Percentiles rank a stretch among this genome's conserved stretches.
phyloP scores from a whole-genome alignment of 2,888 invertebrate species.

The Girardia tigrina region DNA sequence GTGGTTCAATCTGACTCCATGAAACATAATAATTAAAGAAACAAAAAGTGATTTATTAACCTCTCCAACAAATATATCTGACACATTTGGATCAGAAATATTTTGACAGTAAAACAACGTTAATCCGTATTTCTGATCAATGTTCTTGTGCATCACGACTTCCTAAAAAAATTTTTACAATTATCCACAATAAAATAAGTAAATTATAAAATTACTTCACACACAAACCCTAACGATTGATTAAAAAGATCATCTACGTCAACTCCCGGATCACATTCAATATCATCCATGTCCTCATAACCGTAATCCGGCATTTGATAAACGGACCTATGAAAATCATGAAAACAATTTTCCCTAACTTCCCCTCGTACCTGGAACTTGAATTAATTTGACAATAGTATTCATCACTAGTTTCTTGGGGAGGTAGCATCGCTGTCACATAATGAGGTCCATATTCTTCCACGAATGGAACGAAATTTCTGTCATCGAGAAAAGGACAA shows the following conservation, averaged over 20 bases:
- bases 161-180: background rate
- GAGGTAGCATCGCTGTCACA: slow-evolving; percentile 3
- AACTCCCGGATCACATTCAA: slow-evolving; percentile 2
- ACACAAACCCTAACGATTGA: slow-evolving; percentile 5
- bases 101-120: slow-evolving; percentile 7
- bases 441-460: background rate
- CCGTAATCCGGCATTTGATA: background rate
- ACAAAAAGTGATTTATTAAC: background rate
- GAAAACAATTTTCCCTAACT: no score
- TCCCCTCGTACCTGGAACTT: no score
- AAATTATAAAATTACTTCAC: background rate
- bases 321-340: background rate
- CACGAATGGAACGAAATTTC: slow-evolving; percentile 2
- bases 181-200: background rate
- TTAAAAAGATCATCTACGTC: slow-evolving; percentile 13
- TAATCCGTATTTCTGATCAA: slow-evolving; percentile 10
- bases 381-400: slow-evolving; percentile 1
- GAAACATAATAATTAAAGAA: background rate
- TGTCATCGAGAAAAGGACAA: background rate
- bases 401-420: slow-evolving; percentile 11
- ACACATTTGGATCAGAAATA: background rate
- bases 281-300: slow-evolving; percentile 1
- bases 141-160: background rate
- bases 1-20: background rate
- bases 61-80: slow-evolving; percentile 11